phyloP scores from a whole-genome alignment of 1,140 invertebrate species.

The Harlomillsia oculata region DNA sequence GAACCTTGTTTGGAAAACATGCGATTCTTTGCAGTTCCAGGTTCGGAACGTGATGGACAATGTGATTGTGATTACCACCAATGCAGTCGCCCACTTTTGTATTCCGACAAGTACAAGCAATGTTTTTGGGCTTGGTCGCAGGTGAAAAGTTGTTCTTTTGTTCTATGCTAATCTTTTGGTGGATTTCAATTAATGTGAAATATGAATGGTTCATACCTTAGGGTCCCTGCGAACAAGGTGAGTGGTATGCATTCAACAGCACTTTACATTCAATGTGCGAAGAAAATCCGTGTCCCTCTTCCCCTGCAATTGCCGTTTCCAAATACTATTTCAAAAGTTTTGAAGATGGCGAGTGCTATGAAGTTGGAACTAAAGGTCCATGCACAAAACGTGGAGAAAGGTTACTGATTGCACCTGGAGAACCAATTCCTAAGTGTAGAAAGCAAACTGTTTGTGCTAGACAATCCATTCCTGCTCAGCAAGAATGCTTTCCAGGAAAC shows the following conservation, averaged over 20 bases:
- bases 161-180: no score
- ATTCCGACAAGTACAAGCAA: slow-evolving; percentile 25
- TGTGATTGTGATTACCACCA: slow-evolving; percentile 33
- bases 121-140: slow-evolving; percentile 34
- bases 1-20: slow-evolving; percentile 22
- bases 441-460: slow-evolving; percentile 6
- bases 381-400: slow-evolving; percentile 18
- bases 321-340: slow-evolving; percentile 22
- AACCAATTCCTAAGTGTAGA: slow-evolving; percentile 24
- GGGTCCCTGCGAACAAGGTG: slow-evolving; percentile 26
- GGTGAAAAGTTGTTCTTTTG: slow-evolving; percentile 4
- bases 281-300: slow-evolving; percentile 20
- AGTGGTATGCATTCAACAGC: slow-evolving; percentile 17
- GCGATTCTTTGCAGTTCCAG: slow-evolving; percentile 32
- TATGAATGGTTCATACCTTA: no score
- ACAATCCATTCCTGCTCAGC: slow-evolving; percentile 9
- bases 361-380: slow-evolving; percentile 19
- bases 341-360: slow-evolving; percentile 22
- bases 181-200: no score
- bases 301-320: background rate
- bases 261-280: slow-evolving; percentile 5
- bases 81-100: slow-evolving; percentile 25
- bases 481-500: slow-evolving; percentile 25
- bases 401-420: slow-evolving; percentile 12
- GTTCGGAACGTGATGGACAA: slow-evolving; percentile 7